phyloP scores from a whole-genome alignment of 2,113 vertebrate species.

The Guaruba guarouba region DNA sequence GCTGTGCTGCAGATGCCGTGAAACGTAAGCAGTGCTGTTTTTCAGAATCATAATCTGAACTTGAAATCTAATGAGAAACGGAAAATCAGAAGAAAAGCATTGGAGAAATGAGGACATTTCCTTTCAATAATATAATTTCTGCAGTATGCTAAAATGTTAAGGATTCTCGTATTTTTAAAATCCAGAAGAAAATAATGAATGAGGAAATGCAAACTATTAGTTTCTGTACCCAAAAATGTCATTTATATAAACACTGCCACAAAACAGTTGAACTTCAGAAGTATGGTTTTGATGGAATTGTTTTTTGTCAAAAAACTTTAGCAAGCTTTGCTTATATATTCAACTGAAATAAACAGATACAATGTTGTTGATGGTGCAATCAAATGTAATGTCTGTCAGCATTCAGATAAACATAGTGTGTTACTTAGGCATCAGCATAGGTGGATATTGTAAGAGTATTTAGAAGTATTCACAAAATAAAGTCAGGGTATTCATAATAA shows the following conservation, averaged over 20 bases:
- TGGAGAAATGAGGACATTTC: background rate
- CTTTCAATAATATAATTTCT: background rate
- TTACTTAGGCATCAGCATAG: background rate
- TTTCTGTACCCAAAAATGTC: background rate
- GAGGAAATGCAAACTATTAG: background rate
- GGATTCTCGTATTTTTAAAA: background rate
- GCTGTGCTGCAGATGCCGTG: fast-evolving
- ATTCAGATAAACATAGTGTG: background rate
- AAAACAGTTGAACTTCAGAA: background rate
- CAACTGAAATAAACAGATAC: background rate
- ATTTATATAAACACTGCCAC: background rate
- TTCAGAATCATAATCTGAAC: background rate
- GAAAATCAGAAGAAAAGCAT: background rate
- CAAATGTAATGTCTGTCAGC: background rate
- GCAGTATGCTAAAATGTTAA: background rate
- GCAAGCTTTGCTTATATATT: background rate
- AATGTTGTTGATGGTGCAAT: background rate
- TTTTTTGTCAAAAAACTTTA: background rate
- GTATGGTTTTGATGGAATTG: background rate
- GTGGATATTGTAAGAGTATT: background rate
- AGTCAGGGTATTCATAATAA: background rate
- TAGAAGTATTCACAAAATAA: background rate
- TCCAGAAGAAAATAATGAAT: background rate
- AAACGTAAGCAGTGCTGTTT: background rate
- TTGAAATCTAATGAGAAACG: background rate